A percentile compares a stretch with the other conserved stretches of the same genome.
These are phyloP conservation scores for Torymus aiolomorphi DNA, from an alignment of 2,888 invertebrate genomes.

Conservation along the genomic window DNA sequence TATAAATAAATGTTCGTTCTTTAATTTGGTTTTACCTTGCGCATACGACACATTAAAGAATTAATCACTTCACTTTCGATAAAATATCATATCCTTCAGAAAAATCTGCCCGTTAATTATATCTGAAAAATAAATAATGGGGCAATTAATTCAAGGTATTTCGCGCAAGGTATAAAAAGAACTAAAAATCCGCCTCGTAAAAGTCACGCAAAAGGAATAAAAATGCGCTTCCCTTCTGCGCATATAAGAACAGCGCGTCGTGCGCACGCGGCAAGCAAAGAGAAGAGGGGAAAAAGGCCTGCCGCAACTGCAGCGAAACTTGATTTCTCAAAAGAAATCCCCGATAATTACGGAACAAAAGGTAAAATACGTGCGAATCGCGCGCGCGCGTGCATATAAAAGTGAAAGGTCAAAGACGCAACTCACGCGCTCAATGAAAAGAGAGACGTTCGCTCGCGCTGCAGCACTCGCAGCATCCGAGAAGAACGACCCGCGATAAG, in stretches of 20 bases:
- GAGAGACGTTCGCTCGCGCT: slow-evolving; percentile 48
- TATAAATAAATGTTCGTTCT: too few species aligned
- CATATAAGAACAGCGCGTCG: neutral
- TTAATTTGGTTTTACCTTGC: too few species aligned
- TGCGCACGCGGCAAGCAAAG: too few species aligned
- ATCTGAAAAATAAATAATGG: neutral
- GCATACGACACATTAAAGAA: too few species aligned
- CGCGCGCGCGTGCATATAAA: neutral
- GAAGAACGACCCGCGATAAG: too few species aligned
- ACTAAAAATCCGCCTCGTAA: neutral
- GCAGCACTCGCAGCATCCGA: too few species aligned
- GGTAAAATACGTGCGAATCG: slow-evolving; percentile 6
- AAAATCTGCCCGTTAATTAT: too few species aligned
- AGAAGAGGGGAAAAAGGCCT: neutral
- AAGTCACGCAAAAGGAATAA: neutral
- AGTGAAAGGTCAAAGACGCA: slow-evolving; percentile 24
- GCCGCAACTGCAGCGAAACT: neutral
- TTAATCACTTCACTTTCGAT: too few species aligned
- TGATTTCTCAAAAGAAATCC: too few species aligned
- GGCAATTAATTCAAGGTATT: too few species aligned
- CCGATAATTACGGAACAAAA: neutral
- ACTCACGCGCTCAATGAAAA: slow-evolving; percentile 57
- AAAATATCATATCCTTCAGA: too few species aligned
- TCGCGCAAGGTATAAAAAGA: too few species aligned
- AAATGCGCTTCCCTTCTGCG: slow-evolving; percentile 3